These are phyloP conservation scores for Tanypteryx hageni DNA, from an alignment of 2,888 invertebrate genomes.

Conservation along the genomic window DNA sequence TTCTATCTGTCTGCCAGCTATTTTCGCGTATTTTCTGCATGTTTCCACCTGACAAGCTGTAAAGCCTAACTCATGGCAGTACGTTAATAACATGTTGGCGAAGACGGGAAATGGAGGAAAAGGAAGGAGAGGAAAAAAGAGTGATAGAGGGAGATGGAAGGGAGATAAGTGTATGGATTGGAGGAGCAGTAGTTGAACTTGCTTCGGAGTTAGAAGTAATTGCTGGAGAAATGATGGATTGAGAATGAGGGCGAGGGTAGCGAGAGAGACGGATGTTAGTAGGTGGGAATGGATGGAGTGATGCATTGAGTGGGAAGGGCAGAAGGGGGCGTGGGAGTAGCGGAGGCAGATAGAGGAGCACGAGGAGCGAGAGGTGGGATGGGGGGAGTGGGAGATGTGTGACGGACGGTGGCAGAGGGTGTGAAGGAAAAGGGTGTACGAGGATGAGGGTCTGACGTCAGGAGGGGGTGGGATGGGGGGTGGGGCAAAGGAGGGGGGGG, in stretches of 20 bases:
- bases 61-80: too few relatives aligned
- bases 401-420: too few relatives aligned
- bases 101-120: too few relatives aligned
- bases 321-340: background rate
- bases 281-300: background rate
- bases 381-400: too few relatives aligned
- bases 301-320: background rate
- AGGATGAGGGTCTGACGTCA: too few relatives aligned
- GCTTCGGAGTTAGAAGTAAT: background rate
- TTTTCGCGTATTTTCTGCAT: too few relatives aligned
- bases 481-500: too few relatives aligned
- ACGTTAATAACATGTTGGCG: too few relatives aligned
- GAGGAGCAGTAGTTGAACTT: background rate
- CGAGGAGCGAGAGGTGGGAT: background rate
- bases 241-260: background rate
- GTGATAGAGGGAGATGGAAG: background rate
- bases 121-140: background rate
- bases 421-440: too few relatives aligned
- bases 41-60: too few relatives aligned
- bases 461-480: too few relatives aligned
- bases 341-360: background rate
- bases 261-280: background rate
- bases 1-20: too few relatives aligned
- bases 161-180: background rate
- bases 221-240: conserved; percentile 11